phyloP scores from a whole-genome alignment of 2,888 invertebrate genomes.

The Agrochola macilenta region DNA sequence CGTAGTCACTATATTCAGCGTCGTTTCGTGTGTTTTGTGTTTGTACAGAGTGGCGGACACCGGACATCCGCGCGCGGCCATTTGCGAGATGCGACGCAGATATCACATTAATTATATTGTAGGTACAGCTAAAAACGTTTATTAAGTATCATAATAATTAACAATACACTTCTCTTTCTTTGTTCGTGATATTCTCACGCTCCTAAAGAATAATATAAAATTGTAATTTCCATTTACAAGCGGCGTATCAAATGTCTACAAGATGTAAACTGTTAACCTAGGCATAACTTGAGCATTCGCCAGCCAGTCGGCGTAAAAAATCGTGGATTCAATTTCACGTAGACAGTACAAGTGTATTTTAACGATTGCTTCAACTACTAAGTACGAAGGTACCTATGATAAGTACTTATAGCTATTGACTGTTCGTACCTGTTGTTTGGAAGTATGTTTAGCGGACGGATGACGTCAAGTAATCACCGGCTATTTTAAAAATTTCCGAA shows the following conservation, averaged over 20 bases:
- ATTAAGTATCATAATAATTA: conserved; percentile 44
- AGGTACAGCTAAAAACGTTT: conserved; percentile 59
- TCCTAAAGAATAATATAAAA: conserved; percentile 48
- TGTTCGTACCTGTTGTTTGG: conserved; percentile 21
- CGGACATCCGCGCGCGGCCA: conserved; percentile 77
- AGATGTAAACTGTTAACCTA: conserved; percentile 53
- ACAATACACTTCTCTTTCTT: conserved; percentile 47
- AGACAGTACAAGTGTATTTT: background rate
- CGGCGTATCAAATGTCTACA: conserved; percentile 57
- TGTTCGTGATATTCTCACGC: conserved; percentile 60
- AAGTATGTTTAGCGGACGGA: conserved; percentile 34
- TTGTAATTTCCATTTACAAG: conserved; percentile 59
- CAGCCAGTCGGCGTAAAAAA: conserved; percentile 45
- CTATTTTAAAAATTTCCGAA: conserved; percentile 53
- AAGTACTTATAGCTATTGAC: conserved; percentile 2
- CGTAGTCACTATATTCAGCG: conserved; percentile 52
- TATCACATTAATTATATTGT: conserved; percentile 66
- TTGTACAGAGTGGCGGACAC: conserved; percentile 71
- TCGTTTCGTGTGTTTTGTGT: conserved; percentile 79
- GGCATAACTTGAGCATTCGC: conserved; percentile 47
- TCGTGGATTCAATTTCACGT: conserved; percentile 46
- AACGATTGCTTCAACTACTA: background rate
- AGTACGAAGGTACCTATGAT: background rate
- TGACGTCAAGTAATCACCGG: conserved; percentile 52
- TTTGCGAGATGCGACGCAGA: conserved; percentile 75